phyloP scores from a whole-genome alignment of 2,888 invertebrate species.

The Metallyticus violacea region DNA sequence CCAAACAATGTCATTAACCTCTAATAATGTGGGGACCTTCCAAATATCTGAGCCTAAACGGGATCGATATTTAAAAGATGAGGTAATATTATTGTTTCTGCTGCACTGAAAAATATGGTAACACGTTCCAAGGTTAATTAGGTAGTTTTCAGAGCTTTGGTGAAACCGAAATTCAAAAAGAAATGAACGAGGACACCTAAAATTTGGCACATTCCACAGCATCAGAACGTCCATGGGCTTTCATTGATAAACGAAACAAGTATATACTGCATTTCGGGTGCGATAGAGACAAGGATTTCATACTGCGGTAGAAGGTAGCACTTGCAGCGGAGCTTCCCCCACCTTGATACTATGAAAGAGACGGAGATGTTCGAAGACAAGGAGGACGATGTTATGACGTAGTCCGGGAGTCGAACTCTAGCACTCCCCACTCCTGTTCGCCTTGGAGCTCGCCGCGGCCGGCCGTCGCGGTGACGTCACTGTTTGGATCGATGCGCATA shows the following conservation, averaged over 20 bases:
- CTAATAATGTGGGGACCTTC: not conserved
- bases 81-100: not conserved
- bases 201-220: not conserved
- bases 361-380: not conserved
- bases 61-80: not conserved
- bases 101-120: not conserved
- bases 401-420: constrained; percentile 4
- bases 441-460: not conserved
- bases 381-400: not conserved
- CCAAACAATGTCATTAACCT: not conserved
- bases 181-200: not conserved
- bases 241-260: not conserved
- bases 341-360: not conserved
- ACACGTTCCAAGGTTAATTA: not conserved
- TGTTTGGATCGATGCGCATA: not conserved
- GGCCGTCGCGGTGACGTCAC: not conserved
- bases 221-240: not conserved
- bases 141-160: not conserved
- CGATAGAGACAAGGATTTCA: not conserved
- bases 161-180: not conserved
- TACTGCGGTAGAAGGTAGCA: not conserved
- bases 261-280: constrained; percentile 4
- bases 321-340: not conserved
- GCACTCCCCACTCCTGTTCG: not conserved
- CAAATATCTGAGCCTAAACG: not conserved